Percentiles rank a stretch among this genome's conserved stretches.
phyloP scores from a whole-genome alignment of 2,797 vertebrate species.

The Sphenodon punctatus region DNA sequence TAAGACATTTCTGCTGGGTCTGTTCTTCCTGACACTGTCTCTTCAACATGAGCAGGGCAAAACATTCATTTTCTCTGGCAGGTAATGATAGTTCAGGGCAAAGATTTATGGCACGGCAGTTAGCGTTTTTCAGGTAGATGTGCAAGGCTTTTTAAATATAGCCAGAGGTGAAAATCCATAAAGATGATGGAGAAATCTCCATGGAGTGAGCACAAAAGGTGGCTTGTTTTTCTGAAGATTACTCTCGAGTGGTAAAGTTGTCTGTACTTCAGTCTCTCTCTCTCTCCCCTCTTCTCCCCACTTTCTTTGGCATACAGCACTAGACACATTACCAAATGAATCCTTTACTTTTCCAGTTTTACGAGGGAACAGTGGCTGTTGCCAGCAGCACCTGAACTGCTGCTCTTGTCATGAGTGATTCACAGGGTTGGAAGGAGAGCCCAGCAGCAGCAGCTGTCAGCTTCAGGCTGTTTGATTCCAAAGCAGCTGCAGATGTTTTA shows the following conservation, averaged over 20 bases:
- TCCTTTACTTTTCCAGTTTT: neutral
- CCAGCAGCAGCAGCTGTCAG: neutral
- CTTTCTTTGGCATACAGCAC: neutral
- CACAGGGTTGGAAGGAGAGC: neutral
- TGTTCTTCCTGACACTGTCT: neutral
- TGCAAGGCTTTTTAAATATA: constrained; percentile 18
- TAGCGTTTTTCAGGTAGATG: constrained; percentile 28
- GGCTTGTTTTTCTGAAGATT: constrained; percentile 10
- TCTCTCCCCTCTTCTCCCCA: neutral
- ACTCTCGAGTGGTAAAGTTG: accelerated
- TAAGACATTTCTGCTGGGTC: neutral
- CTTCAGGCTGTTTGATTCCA: neutral
- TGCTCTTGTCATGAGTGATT: neutral
- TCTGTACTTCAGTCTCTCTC: neutral
- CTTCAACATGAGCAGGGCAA: neutral
- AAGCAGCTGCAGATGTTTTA: neutral
- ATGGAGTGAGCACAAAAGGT: constrained; percentile 35
- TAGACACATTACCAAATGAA: neutral
- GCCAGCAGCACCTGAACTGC: neutral
- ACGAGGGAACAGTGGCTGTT: neutral
- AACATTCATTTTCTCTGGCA: constrained; percentile 11
- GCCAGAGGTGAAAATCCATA: constrained; percentile 48
- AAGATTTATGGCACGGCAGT: constrained; percentile 52
- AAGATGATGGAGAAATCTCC: constrained; percentile 52
- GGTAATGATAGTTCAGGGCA: constrained; percentile 35